Evolutionary conservation across 37 sponge, comb jelly and placozoan genomes (phyloP), one percentile per base, ranked within the genome.

Genomic region (Cliona cf. orientalis): DNA sequence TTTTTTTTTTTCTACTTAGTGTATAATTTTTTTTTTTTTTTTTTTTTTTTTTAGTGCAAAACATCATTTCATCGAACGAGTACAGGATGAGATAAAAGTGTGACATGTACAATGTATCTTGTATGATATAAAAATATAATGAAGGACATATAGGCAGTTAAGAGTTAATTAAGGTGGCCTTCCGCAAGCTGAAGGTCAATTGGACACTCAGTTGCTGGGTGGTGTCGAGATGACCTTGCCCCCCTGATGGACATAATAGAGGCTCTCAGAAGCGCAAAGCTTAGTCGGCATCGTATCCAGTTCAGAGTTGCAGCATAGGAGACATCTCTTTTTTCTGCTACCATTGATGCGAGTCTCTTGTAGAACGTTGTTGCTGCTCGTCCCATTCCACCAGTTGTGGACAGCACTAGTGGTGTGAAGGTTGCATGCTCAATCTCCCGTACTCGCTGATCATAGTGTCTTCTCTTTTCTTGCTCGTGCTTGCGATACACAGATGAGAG

Each of bases 331-430:
- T 82, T 82, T 21, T 40, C 35, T 26, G 53, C 66, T 11, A 82
- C 25, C 66, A 72, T 62, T 7, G 26, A 23, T n/a, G 84, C 67
- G 3, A 74, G 41, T 63, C 68, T 62, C 57, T 79, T 79, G 40
- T 79, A 79, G 57, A 79, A 66, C 36, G 38, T 66, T 68, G 80
- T 79, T 34, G 68, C 84, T 36, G 63, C 67, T n/a, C 32, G 56
- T 25, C 84, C 84, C 84, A 83, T 83, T 45, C 84, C 84, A n/a
- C 84, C 84, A 66, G 75, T 83, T 7, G 84, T 74, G 38, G 84
- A 66, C 17, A 83, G 53, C 11, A 83, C 67, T 5, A 83, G 66
- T 21, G 75, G 84, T 33, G 75, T 74, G 58, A 83, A 83, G 23
- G 62, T 39, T 7, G 65, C 75, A 66, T 83, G 74, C 46, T 83